Conservation (phyloP, 2,888 invertebrate genomes). For the Chymomyza caudatula region DNA sequence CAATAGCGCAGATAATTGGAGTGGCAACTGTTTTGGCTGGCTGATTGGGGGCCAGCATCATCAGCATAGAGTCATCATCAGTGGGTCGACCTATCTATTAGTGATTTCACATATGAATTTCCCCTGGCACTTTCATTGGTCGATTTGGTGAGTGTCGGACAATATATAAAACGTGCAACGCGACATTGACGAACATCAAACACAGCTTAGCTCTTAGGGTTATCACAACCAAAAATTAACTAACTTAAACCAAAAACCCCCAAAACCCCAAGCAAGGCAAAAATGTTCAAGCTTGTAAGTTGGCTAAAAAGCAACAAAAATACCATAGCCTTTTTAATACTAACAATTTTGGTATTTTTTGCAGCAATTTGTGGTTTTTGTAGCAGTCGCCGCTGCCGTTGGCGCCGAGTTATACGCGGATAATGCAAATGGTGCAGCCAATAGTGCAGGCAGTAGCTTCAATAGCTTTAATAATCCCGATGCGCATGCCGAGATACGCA, state of each 20-base stretch:
- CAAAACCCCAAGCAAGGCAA: conserved; percentile 44
- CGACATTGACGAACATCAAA: conserved; percentile 50
- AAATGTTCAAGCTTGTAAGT: conserved; percentile 73
- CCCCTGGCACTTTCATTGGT: conserved; percentile 47
- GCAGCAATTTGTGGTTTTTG: conserved; percentile 56
- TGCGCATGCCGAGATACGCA: conserved; percentile 73
- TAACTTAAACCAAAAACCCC: conserved; percentile 19
- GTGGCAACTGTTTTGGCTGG: conserved; percentile 54
- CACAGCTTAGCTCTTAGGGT: conserved; percentile 62
- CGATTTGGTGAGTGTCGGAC: conserved; percentile 1
- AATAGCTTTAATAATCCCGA: conserved; percentile 49
- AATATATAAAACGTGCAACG: conserved; percentile 49
- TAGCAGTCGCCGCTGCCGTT: conserved; percentile 37
- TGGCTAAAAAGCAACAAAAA: neutral
- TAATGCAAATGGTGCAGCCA: neutral
- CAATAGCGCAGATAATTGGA: conserved; percentile 57
- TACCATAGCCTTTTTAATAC: neutral
- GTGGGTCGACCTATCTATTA: conserved; percentile 24
- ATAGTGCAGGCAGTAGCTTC: conserved; percentile 19
- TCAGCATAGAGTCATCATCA: conserved; percentile 36
- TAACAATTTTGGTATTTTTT: neutral
- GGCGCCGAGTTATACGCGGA: conserved; percentile 32
- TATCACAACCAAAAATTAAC: conserved; percentile 40
- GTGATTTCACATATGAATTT: conserved; percentile 35
- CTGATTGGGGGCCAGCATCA: conserved; percentile 26